Conservation (phyloP, 1,140 invertebrate species). For the Drosophila ficusphila region DNA sequence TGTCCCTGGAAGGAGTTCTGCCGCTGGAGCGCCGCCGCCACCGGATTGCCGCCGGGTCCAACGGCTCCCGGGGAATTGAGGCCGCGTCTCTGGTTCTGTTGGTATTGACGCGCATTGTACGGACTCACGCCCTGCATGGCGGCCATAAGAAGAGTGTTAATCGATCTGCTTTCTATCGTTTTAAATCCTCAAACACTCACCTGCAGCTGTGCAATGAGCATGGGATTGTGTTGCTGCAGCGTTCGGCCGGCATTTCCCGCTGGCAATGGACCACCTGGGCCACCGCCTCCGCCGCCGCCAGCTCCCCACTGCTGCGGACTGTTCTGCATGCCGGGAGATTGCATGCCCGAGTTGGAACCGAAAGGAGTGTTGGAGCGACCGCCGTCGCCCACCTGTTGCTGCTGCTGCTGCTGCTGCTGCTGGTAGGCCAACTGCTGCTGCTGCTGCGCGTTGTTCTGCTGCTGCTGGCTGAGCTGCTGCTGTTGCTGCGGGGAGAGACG, state of each 20-base stretch:
- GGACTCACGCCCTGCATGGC: slow-evolving; percentile 66
- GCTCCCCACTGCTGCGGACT: slow-evolving; percentile 64
- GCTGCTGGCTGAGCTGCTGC: slow-evolving; percentile 63
- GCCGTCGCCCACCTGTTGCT: slow-evolving; percentile 69
- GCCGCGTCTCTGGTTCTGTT: slow-evolving; percentile 84
- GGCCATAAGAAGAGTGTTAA: slow-evolving; percentile 40
- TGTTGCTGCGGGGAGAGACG: slow-evolving; percentile 73
- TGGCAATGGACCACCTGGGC: slow-evolving; percentile 42
- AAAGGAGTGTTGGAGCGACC: slow-evolving; percentile 63
- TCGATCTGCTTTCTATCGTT: background rate
- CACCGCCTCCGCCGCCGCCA: slow-evolving; percentile 27
- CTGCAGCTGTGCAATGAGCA: slow-evolving; percentile 91
- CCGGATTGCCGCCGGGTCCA: slow-evolving; percentile 42
- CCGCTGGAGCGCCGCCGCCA: slow-evolving; percentile 57
- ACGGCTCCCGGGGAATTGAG: slow-evolving; percentile 86
- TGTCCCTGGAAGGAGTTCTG: slow-evolving; percentile 80
- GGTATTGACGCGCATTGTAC: slow-evolving; percentile 74
- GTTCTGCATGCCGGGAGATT: slow-evolving; percentile 75
- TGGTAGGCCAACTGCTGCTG: slow-evolving; percentile 77
- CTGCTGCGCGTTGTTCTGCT: slow-evolving; percentile 67
- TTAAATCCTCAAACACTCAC: slow-evolving; percentile 82
- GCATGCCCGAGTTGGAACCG: slow-evolving; percentile 58
- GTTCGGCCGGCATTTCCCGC: slow-evolving; percentile 60
- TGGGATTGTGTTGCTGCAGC: slow-evolving; percentile 90
- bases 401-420: slow-evolving; percentile 68